Evolutionary conservation across 2,888 invertebrate genomes (phyloP), one percentile per base, ranked within the genome.

Genomic region (Rhodophaea formosa): DNA sequence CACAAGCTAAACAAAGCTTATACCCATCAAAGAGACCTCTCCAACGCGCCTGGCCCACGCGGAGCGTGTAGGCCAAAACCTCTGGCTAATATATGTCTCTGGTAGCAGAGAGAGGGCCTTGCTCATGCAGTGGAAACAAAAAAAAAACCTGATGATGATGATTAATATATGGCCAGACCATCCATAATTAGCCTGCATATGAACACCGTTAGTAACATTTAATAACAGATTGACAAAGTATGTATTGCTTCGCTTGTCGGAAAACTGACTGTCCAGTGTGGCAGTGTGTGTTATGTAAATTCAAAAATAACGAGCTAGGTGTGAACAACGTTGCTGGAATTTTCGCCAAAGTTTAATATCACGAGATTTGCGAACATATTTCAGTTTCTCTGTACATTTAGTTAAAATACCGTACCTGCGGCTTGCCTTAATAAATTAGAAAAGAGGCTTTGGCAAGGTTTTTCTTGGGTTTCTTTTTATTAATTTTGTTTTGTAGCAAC

Each of bases 241-340:
- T 44, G 7, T 44, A n/a, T n/a, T n/a, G n/a, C n/a, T n/a, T n/a
- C n/a, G n/a, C n/a, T n/a, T n/a, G 16, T 15, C 3, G 8, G 16
- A 17, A 46, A 30, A 7, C 7, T 39, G 39, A 12, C 16, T 17
- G 16, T 51, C 3, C 17, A 12, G 1, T 0, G 7, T 16, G 17
- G 7, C 51, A 51, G 35, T 51, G 35, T 51, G 51, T 35, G 51
- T 15, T 35, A 51, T 51, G 51, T 8, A 39, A 35, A 51, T 51
- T 35, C 35, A 51, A 51, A 51, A 51, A 51, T 51, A 51, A 51
- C 51, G 51, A 51, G 35, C 51, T 35, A 51, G 51, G 51, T 51
- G 51, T 12, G 51, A 51, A 51, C 51, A 16, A 10, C 35, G 51
- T 51, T 16, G 51, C 51, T n/a, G 35, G 35, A 16, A 17, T 51